These are phyloP conservation scores for Lypha dubia DNA, from an alignment of 2,888 invertebrate genomes.

Conservation along the genomic window DNA sequence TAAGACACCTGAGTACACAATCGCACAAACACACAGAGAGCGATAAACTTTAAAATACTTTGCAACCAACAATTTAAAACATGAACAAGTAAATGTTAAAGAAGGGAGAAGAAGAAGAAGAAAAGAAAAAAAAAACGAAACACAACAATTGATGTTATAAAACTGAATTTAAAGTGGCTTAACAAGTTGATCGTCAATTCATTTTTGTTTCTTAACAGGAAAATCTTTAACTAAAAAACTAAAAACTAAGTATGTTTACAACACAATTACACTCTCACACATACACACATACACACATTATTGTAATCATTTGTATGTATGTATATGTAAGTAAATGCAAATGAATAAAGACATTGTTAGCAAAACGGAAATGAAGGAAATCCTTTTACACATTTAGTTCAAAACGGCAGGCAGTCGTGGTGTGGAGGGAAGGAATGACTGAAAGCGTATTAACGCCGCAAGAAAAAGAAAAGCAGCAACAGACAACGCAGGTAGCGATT, in stretches of 20 bases:
- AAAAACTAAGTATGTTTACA: not conserved
- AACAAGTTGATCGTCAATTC: conserved; percentile 62
- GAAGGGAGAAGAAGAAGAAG: not conserved
- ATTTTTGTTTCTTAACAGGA: conserved; percentile 2
- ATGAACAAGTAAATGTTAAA: not conserved
- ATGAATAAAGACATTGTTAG: conserved; percentile 70
- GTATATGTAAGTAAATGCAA: conserved; percentile 14
- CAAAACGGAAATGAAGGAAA: conserved; percentile 71
- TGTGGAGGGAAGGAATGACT: not conserved
- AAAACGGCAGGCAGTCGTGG: conserved; percentile 26
- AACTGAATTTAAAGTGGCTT: conserved; percentile 69
- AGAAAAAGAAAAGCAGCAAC: not conserved
- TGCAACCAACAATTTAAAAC: not conserved
- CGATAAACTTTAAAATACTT: conserved; percentile 35
- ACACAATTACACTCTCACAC: not conserved
- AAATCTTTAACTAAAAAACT: conserved; percentile 28
- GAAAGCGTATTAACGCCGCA: not conserved
- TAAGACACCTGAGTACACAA: conserved; percentile 1
- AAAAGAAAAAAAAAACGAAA: not conserved
- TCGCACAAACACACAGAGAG: conserved; percentile 14
- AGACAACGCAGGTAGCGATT: conserved; percentile 49
- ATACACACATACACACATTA: not conserved
- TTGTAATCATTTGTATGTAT: not conserved
- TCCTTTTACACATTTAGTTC: conserved; percentile 68
- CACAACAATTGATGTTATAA: conserved; percentile 49